Evolutionary conservation across 2,113 vertebrate species (phyloP).

Genomic region (Ranitomeya imitator): DNA sequence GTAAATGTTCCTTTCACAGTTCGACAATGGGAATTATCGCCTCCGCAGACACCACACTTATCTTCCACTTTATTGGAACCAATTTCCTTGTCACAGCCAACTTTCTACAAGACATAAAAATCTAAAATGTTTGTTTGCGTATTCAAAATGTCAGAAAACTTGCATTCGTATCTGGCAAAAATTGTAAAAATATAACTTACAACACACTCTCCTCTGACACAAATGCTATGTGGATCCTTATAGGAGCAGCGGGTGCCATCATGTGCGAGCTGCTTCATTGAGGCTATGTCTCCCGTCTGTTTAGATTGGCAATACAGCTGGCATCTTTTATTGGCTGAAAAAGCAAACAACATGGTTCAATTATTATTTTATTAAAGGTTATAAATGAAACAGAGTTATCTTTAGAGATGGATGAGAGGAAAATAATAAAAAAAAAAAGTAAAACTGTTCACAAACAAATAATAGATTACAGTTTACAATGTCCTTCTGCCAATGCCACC

Average conservation of each 20-base stretch:
- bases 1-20: constrained; percentile 93
- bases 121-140: neutral
- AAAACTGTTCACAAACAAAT: neutral
- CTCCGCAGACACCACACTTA: constrained; percentile 94
- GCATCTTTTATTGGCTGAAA: constrained; percentile 86
- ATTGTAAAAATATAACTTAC: constrained; percentile 73
- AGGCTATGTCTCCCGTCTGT: constrained; percentile 82
- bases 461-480: neutral
- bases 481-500: neutral
- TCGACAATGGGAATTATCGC: constrained; percentile 94
- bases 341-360: neutral
- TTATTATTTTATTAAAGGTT: neutral
- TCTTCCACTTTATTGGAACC: constrained; percentile 91
- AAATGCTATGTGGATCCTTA: constrained; percentile 91
- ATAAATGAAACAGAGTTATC: neutral
- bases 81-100: constrained; percentile 94
- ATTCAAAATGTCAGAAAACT: neutral
- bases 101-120: constrained; percentile 77
- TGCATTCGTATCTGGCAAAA: neutral
- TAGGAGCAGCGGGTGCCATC: constrained; percentile 96
- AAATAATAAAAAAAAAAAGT: neutral
- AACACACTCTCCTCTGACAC: constrained; percentile 94
- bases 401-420: neutral
- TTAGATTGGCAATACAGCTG: constrained; percentile 94
- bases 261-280: constrained; percentile 91